Evolutionary conservation across 2,888 invertebrate genomes (phyloP).

Genomic region (Penaeus monodon): DNA sequence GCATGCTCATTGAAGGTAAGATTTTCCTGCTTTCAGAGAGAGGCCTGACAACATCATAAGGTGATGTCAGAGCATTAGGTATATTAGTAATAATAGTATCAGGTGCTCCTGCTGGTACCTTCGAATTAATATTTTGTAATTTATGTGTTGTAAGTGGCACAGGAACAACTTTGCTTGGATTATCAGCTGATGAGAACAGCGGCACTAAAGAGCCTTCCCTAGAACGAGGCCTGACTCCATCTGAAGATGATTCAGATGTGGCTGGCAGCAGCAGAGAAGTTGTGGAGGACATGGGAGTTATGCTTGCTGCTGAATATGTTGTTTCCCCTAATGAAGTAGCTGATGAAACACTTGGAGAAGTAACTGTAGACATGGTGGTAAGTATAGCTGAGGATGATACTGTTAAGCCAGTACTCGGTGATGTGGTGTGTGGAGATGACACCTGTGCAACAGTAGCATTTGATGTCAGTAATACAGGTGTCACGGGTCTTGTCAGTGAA

Average conservation of each 20-base stretch:
- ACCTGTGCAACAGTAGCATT: background rate
- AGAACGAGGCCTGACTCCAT: background rate
- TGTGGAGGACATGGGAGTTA: background rate
- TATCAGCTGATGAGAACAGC: no score
- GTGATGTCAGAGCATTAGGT: no score
- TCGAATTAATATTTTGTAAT: background rate
- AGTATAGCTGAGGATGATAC: no score
- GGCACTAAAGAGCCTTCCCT: background rate
- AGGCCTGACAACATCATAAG: no score
- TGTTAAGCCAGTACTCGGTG: background rate
- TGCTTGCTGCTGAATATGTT: background rate
- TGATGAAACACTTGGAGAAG: background rate
- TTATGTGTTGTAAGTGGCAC: background rate
- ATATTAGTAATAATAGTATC: no score
- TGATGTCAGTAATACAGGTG: background rate
- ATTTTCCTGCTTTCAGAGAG: no score
- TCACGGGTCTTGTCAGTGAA: background rate
- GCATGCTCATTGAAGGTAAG: no score
- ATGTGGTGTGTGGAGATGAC: slow-evolving; percentile 4
- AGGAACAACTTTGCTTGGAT: no score
- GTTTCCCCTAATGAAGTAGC: background rate
- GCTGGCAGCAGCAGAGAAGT: background rate
- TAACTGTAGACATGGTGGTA: no score
- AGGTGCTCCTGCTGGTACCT: background rate
- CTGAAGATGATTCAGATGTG: background rate